phyloP scores from a whole-genome alignment of 2,113 vertebrate genomes.

The Leucopsar rothschildi region DNA sequence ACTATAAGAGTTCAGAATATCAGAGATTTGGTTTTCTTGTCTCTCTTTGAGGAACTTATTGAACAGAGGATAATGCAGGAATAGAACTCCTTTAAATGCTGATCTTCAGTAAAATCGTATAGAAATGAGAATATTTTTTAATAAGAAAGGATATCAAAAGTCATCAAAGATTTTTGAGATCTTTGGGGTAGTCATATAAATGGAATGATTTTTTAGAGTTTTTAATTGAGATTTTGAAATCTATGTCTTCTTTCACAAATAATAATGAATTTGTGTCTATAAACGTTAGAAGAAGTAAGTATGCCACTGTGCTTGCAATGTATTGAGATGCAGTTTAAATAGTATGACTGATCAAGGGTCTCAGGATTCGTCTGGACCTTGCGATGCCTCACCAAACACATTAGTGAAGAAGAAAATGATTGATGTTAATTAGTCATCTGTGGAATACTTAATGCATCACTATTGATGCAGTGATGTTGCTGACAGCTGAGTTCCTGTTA shows the following conservation, averaged over 20 bases:
- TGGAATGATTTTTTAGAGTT: not conserved
- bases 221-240: not conserved
- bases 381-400: not conserved
- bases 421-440: not conserved
- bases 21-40: not conserved
- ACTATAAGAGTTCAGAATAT: not conserved
- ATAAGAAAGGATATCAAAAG: not conserved
- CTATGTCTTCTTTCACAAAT: not conserved
- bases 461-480: not conserved
- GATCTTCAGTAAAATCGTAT: not conserved
- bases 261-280: not conserved
- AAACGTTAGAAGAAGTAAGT: not conserved
- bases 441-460: not conserved
- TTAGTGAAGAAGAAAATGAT: not conserved
- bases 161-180: not conserved
- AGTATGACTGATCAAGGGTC: rapidly evolving
- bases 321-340: not conserved
- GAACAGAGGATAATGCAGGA: not conserved
- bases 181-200: not conserved
- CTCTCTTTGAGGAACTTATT: not conserved
- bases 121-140: not conserved
- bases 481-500: slow-evolving; percentile 6
- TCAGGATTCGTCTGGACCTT: not conserved
- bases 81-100: not conserved
- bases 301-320: not conserved